phyloP scores from a whole-genome alignment of 2,797 vertebrate genomes.

The Mastacembelus armatus region DNA sequence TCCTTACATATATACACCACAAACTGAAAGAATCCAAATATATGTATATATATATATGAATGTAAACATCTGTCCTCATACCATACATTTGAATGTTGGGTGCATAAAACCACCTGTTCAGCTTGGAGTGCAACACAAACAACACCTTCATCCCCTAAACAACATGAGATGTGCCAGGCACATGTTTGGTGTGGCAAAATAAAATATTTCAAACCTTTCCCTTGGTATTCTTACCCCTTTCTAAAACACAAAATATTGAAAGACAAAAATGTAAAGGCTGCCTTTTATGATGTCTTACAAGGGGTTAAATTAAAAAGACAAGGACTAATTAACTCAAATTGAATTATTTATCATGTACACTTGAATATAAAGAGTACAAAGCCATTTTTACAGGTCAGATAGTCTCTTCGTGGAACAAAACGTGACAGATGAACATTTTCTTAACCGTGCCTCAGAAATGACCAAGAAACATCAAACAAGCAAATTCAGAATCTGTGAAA shows the following conservation, averaged over 20 bases:
- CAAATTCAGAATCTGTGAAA: conserved; percentile 6
- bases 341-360: conserved; percentile 46
- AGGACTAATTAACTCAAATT: conserved; percentile 9
- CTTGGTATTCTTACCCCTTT: background rate
- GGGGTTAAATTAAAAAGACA: conserved; percentile 14
- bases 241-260: conserved; percentile 6
- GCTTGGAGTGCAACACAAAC: conserved; percentile 10
- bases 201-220: conserved; percentile 6
- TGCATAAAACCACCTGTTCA: background rate
- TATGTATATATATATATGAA: too few relatives aligned
- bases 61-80: background rate
- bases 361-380: conserved; percentile 49
- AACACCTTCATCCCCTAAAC: conserved; percentile 20
- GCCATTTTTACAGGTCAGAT: conserved; percentile 20
- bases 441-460: conserved; percentile 30
- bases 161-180: conserved; percentile 35
- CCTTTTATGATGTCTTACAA: conserved; percentile 9
- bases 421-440: background rate
- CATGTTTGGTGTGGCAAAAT: conserved; percentile 44
- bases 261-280: background rate
- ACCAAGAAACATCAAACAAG: conserved; percentile 49
- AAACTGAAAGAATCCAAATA: background rate
- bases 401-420: conserved; percentile 14
- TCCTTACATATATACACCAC: background rate
- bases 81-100: background rate